Conservation (phyloP, 2,113 vertebrate genomes). For the human (Homo sapiens) region DNA sequence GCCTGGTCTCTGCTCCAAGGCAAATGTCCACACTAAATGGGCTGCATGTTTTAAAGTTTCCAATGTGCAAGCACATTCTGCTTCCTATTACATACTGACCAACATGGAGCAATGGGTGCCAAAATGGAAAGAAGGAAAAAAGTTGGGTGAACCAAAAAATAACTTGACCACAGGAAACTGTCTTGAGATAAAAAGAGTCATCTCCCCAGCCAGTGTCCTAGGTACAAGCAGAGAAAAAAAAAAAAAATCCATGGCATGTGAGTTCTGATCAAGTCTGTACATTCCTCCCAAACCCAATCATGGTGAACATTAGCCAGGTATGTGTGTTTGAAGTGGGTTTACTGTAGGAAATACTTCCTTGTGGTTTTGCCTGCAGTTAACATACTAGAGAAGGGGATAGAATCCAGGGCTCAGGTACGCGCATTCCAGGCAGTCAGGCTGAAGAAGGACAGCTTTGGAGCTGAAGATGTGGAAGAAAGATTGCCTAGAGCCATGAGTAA, state of each 20-base stretch:
- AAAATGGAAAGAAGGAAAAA: background rate
- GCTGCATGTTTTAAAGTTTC: conserved; percentile 64
- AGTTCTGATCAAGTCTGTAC: background rate
- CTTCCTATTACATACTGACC: conserved; percentile 67
- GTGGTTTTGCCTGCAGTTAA: conserved; percentile 58
- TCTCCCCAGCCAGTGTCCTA: background rate
- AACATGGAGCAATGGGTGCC: conserved; percentile 29
- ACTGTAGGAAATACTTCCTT: conserved; percentile 26
- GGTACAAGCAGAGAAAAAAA: background rate
- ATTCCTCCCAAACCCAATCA: background rate
- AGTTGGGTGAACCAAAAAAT: background rate
- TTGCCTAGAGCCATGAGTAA: background rate
- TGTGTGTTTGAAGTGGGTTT: conserved; percentile 22
- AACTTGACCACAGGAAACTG: background rate
- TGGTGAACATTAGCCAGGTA: background rate
- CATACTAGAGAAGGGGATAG: conserved; percentile 29
- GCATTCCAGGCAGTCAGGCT: background rate
- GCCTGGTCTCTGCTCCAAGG: background rate
- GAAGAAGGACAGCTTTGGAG: background rate
- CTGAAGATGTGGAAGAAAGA: background rate
- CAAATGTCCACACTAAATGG: conserved; percentile 57
- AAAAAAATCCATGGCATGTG: background rate
- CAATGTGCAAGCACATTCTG: conserved; percentile 50
- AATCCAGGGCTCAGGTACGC: conserved; percentile 33
- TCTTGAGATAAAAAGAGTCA: background rate